Evolutionary conservation across 2,113 vertebrate species (phyloP).

Genomic region (Brienomyrus longianalis): DNA sequence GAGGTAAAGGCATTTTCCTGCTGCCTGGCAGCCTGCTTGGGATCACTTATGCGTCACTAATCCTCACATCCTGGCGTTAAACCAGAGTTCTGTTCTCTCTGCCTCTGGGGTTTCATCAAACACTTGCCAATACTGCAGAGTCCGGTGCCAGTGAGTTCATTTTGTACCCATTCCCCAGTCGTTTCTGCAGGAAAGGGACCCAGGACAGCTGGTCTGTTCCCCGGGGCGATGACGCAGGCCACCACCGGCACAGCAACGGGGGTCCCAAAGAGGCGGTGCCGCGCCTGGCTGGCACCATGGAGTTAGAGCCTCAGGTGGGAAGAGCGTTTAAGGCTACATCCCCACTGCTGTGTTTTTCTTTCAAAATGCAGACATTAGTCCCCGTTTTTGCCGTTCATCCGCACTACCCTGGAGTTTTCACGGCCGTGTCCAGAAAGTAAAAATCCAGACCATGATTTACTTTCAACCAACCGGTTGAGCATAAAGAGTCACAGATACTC

Average conservation of each 20-base stretch:
- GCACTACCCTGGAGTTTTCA: background rate
- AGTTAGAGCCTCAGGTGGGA: conserved; percentile 51
- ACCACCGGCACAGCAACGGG: conserved; percentile 23
- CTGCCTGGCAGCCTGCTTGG: background rate
- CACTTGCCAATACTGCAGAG: background rate
- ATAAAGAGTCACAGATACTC: no score
- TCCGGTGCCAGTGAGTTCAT: background rate
- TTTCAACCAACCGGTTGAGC: no score
- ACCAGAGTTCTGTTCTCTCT: background rate
- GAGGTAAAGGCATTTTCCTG: background rate
- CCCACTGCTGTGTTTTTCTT: background rate
- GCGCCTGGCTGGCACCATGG: conserved; percentile 27
- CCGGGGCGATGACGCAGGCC: conserved; percentile 31
- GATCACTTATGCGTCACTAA: background rate
- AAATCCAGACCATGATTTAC: no score
- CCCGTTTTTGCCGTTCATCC: background rate
- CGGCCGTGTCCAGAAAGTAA: background rate
- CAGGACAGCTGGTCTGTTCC: conserved; percentile 58
- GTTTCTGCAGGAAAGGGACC: conserved; percentile 57
- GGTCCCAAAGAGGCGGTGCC: conserved; percentile 35
- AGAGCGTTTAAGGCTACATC: background rate
- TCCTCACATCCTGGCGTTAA: background rate
- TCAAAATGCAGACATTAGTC: background rate
- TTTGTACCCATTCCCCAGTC: conserved; percentile 34
- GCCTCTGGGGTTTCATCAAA: background rate